Conservation (phyloP, 2,113 vertebrate genomes). For the Seriola aureovittata region DNA sequence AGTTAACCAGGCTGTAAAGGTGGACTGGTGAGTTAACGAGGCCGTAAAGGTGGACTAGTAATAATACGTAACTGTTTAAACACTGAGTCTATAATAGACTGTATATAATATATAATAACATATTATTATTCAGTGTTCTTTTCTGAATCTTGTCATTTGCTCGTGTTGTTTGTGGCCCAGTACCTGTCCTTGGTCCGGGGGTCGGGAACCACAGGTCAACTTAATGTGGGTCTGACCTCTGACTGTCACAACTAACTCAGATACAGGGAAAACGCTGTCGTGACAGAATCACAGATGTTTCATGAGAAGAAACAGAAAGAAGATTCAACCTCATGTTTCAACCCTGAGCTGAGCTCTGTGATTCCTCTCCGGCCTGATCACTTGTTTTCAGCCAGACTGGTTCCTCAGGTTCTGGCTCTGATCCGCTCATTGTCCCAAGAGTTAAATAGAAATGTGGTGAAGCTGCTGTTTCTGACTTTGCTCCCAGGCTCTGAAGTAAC, state of each 20-base stretch:
- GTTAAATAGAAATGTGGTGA: neutral
- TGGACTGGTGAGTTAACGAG: no score
- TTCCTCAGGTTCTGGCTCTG: neutral
- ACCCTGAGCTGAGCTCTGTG: neutral
- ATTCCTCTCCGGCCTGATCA: neutral
- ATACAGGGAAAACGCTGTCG: neutral
- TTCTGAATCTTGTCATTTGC: no score
- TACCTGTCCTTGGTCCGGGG: no score
- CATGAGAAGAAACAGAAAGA: neutral
- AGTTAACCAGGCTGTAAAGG: no score
- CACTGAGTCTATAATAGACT: no score
- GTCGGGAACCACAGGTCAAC: no score
- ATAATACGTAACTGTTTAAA: no score
- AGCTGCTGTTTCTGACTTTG: constrained; percentile 3
- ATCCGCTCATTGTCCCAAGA: neutral
- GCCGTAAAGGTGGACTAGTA: no score
- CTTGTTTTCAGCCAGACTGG: no score
- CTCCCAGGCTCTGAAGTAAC: constrained; percentile 4
- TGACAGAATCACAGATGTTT: neutral
- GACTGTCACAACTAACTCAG: neutral
- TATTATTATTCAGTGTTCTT: no score
- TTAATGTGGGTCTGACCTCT: neutral
- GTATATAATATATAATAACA: no score
- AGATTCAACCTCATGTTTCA: neutral
- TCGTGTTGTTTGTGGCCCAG: no score